Conservation (phyloP, 2,888 invertebrate species). For the Busseola fusca region DNA sequence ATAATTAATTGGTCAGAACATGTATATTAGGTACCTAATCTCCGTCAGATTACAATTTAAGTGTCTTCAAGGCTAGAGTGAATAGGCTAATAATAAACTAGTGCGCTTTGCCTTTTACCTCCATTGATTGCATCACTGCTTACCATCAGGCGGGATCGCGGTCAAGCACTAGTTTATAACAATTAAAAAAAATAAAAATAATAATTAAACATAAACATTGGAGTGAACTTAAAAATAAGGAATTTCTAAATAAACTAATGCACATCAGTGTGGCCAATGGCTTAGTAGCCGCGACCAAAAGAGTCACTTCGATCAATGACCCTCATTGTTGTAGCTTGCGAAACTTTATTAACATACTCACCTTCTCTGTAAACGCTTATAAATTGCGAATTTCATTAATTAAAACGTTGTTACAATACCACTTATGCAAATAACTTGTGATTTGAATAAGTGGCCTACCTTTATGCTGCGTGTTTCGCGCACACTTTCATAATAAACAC, state of each 20-base stretch:
- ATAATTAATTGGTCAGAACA: too few relatives aligned
- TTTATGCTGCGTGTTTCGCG: conserved; percentile 46
- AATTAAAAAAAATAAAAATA: too few relatives aligned
- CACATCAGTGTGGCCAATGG: conserved; percentile 48
- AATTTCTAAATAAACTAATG: conserved; percentile 19
- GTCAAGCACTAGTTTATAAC: too few relatives aligned
- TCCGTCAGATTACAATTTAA: too few relatives aligned
- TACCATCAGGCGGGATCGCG: too few relatives aligned
- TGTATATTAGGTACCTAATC: too few relatives aligned
- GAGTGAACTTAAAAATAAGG: background rate
- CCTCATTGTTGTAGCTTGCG: conserved; percentile 83
- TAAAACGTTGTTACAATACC: conserved; percentile 49
- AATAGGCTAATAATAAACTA: too few relatives aligned
- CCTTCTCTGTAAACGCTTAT: conserved; percentile 56
- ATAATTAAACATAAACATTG: background rate
- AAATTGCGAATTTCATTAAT: conserved; percentile 64
- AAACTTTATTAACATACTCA: conserved; percentile 75
- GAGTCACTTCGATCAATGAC: conserved; percentile 77
- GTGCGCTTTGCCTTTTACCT: too few relatives aligned
- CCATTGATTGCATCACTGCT: too few relatives aligned
- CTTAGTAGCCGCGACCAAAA: conserved; percentile 53
- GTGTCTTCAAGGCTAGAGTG: too few relatives aligned
- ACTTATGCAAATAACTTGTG: conserved; percentile 47
- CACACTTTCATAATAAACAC: conserved; percentile 32
- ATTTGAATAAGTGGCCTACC: conserved; percentile 46